Conservation (phyloP, 2,113 vertebrate genomes). For the Microcebus jonahi region DNA sequence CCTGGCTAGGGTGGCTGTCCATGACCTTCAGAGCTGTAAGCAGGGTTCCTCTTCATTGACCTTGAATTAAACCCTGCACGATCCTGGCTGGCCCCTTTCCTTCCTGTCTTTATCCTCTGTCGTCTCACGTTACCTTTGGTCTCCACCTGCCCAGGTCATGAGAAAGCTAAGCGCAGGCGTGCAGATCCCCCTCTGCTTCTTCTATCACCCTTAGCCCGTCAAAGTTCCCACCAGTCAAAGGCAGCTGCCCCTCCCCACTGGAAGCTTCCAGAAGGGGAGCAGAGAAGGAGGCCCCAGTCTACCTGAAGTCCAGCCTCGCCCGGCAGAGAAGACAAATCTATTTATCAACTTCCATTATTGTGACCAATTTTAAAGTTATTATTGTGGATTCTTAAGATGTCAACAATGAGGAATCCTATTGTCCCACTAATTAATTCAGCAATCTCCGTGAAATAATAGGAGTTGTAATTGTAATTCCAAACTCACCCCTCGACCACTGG, state of each 20-base stretch:
- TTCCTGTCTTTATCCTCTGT: neutral
- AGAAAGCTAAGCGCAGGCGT: neutral
- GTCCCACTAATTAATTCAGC: conserved; percentile 86
- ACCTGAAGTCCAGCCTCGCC: neutral
- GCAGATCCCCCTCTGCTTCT: neutral
- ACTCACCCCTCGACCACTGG: conserved; percentile 86
- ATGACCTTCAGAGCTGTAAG: neutral
- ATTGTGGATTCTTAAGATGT: conserved; percentile 80
- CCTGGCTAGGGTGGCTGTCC: neutral
- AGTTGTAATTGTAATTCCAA: conserved; percentile 84
- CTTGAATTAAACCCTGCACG: neutral
- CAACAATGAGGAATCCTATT: conserved; percentile 81
- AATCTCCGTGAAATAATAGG: conserved; percentile 84
- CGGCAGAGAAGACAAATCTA: conserved; percentile 37
- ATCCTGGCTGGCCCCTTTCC: neutral
- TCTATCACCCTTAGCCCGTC: neutral
- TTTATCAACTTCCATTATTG: neutral
- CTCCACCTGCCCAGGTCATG: neutral
- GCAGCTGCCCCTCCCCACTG: neutral
- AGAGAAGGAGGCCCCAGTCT: neutral
- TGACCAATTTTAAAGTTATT: conserved; percentile 73
- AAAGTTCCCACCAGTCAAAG: neutral
- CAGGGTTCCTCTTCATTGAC: neutral
- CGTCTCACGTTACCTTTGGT: neutral
- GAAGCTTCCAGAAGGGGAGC: accelerated